Base-by-base conservation (phyloP, 2,797 vertebrate genomes). In the Megaceryle alcyon region DNA sequence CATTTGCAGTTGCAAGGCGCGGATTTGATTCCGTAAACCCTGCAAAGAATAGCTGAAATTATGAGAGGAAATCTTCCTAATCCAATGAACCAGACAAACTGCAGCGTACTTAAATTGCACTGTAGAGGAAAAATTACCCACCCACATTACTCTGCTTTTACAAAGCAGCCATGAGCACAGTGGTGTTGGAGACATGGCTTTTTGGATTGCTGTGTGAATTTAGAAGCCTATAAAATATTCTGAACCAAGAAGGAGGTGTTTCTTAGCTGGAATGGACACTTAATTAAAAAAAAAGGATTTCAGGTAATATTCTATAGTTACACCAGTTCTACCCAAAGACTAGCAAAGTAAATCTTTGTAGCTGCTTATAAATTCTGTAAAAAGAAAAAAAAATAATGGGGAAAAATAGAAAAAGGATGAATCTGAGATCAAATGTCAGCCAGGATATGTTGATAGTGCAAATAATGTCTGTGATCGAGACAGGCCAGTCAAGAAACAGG, bases 51-150 rank as follows among this genome's bases (percentile, higher is more conserved):
- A n/a, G 49, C 16, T 75, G 69, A 71, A 77, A 37, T n/a, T 5
- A 5, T 12, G 21, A 43, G 53, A 68, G 31, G 39, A 57, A 91
- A 75, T 57, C 14, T 87, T 82, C 53, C 21, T 31, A 33, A 69
- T 21, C 21, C 31, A 43, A 39, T 6, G 14, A 65, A 41, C 0
- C 0, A 12, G 25, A 23, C 21, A 12, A 76, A 69, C 16, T 31
- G 28, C 0, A 1, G 12, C 1, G 0, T 13, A 11, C 5, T 13
- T 31, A 46, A 59, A 37, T 26, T 28, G 26, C 35, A 6, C 18
- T 3, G 5, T 21, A 26, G 39, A 7, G 8, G 46, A 54, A 60
- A 59, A 82, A 49, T 37, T 5, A 28, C 14, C 19, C 5, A 1
- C 13, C 5, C 5, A 0, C 0, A 2, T 10, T 26, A 5, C 15